These are phyloP conservation scores for Sebastes miniatus DNA, from an alignment of 2,797 vertebrate genomes.

Conservation along the genomic window DNA sequence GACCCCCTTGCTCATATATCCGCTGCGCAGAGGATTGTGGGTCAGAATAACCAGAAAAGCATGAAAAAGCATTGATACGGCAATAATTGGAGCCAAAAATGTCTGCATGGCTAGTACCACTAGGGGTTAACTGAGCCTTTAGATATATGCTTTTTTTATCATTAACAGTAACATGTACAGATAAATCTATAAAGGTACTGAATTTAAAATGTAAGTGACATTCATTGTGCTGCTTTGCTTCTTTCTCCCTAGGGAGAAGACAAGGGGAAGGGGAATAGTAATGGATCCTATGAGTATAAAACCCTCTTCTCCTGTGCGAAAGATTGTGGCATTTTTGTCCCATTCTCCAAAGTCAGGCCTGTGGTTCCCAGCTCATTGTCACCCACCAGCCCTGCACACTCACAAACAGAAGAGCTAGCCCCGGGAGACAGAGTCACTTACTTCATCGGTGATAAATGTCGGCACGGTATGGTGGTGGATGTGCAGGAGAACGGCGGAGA, in stretches of 20 bases:
- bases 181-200: neutral
- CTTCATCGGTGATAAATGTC: slow-evolving; percentile 50
- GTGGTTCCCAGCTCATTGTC: slow-evolving; percentile 19
- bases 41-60: no score
- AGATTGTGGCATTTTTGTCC: slow-evolving; percentile 79
- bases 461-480: slow-evolving; percentile 79
- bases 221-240: neutral
- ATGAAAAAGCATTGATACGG: neutral
- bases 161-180: neutral
- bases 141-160: neutral
- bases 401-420: slow-evolving; percentile 34
- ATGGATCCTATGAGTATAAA: slow-evolving; percentile 14
- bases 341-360: slow-evolving; percentile 75
- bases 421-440: slow-evolving; percentile 83
- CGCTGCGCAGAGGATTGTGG: no score
- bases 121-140: neutral
- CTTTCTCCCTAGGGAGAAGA: slow-evolving; percentile 73
- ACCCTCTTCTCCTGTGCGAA: slow-evolving; percentile 72
- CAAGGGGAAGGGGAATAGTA: slow-evolving; percentile 68
- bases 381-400: fast-evolving
- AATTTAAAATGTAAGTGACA: neutral
- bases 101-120: neutral
- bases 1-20: no score
- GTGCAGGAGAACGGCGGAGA: slow-evolving; percentile 41
- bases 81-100: neutral